Base-by-base conservation (phyloP, 2,113 vertebrate genomes). In the Thoracochromis brauschi region DNA sequence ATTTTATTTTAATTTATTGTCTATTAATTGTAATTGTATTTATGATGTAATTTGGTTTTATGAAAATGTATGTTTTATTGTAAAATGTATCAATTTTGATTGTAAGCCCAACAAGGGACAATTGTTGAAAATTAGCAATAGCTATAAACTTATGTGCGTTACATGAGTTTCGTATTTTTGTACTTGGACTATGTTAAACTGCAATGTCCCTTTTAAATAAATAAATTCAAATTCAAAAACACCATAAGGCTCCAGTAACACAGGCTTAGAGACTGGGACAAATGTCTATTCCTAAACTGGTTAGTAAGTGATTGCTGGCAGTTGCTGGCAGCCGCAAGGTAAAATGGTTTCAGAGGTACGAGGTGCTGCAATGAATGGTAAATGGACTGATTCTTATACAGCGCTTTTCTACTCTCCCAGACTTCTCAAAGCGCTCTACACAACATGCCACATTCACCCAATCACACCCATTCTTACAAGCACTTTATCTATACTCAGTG, bases 401-500 rank as follows among this genome's bases (percentile, higher is more conserved):
- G 0, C 5, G 2, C 57, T 60, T 60, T 60, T 60, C 26, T 31
- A 10, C 26, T 60, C 57, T 60, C 57, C 26, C 55, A 0, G 55
- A 31, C 0, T 2, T 0, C 14, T 60, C 26, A 17, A 60, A 60
- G 57, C 0, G 0, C 26, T 60, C 8, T 60, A 31, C 3, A 31
- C 57, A 60, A 60, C 26, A 60, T 60, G 3, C 3, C 26, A 0
- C 1, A 31, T 31, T 60, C 57, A 60, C 57, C 26, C 57, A 60
- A 16, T 60, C 57, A 31, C 57, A 60, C 26, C 26, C 14, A 31
- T 31, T 58, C 26, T 31, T 2, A 60, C 57, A 60, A 17, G 57
- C 26, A 31, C 57, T 60, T 31, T 31, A 60, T 60, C 57, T 31
- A 60, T 17, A 60, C 8, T 17, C 2, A 60, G 57, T 31, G 26